phyloP scores from a whole-genome alignment of 2,888 invertebrate species.

The Siphonodentalium dalli region DNA sequence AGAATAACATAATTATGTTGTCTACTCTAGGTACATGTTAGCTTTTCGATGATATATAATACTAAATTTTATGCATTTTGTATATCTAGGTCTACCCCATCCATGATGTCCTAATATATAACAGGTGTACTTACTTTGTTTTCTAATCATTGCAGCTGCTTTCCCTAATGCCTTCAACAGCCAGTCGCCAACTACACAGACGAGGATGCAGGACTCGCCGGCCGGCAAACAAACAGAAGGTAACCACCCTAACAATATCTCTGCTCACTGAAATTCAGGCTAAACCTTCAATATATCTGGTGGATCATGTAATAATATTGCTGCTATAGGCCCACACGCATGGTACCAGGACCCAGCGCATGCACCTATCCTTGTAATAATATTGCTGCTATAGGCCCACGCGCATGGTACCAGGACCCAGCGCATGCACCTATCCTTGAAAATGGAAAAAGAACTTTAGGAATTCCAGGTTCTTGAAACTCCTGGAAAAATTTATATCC shows the following conservation, averaged over 20 bases:
- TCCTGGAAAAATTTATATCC: no score
- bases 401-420: neutral
- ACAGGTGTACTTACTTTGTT: no score
- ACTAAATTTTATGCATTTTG: no score
- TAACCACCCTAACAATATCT: slow-evolving; percentile 34
- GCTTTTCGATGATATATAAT: no score
- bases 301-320: neutral
- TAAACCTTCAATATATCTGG: neutral
- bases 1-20: no score
- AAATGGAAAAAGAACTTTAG: no score
- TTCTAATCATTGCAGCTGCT: slow-evolving; percentile 61
- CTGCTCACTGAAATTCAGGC: neutral
- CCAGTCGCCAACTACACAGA: slow-evolving; percentile 60
- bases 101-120: no score
- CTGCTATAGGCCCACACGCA: neutral
- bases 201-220: slow-evolving; percentile 57
- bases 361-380: neutral
- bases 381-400: neutral
- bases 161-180: slow-evolving; percentile 64
- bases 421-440: neutral
- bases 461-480: no score
- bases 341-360: neutral
- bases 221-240: slow-evolving; percentile 84
- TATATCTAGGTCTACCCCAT: no score
- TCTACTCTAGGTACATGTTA: no score